A percentile compares a stretch with the other conserved stretches of the same genome.
These are phyloP conservation scores for Hirudinaria manillensis DNA, from an alignment of 2,888 invertebrate genomes.

Conservation along the genomic window DNA sequence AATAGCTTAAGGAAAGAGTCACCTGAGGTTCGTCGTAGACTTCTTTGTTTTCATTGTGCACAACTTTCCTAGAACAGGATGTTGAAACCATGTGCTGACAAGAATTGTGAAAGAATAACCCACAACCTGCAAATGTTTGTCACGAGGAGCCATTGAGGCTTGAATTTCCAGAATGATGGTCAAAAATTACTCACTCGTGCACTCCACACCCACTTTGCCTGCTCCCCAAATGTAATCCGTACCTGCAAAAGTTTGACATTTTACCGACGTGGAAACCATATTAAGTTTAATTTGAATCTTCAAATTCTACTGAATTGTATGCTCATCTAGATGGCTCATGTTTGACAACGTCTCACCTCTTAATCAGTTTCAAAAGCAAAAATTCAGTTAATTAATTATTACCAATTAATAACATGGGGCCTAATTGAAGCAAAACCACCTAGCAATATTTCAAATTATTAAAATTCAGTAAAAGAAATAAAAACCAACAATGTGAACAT, in stretches of 20 bases:
- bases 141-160: not conserved
- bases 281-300: too few relatives aligned
- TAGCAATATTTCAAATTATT: not conserved
- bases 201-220: slow-evolving; percentile 30
- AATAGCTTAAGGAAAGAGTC: not conserved
- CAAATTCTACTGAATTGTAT: too few relatives aligned
- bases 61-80: not conserved
- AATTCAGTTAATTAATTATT: too few relatives aligned
- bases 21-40: not conserved
- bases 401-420: not conserved
- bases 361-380: too few relatives aligned
- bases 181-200: slow-evolving; percentile 23
- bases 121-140: not conserved
- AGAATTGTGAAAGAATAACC: not conserved
- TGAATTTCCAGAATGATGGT: not conserved
- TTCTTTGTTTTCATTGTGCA: not conserved
- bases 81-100: not conserved
- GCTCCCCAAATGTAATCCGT: slow-evolving; percentile 34
- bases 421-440: not conserved
- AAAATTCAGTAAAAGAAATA: not conserved
- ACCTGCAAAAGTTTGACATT: not conserved
- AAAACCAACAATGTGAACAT: slow-evolving; percentile 8
- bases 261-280: too few relatives aligned
- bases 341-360: too few relatives aligned
- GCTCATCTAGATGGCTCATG: too few relatives aligned